Evolutionary conservation across 2,113 vertebrate species (phyloP), one percentile per base, ranked within the genome.

Genomic region (Mastomys natalensis): DNA sequence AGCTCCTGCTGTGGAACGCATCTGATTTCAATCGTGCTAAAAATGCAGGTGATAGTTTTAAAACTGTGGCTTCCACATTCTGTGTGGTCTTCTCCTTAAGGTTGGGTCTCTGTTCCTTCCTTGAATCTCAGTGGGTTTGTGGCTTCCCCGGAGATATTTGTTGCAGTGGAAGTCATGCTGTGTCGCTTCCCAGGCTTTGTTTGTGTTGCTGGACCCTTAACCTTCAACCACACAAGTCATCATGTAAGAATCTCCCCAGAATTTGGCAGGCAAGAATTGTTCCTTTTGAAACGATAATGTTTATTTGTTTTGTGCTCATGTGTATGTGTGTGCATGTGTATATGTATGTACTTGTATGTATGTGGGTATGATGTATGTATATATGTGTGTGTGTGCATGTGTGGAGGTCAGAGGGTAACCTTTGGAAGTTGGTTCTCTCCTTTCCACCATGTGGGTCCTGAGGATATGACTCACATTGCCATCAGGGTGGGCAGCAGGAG

Each of bases 141-240:
- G 60, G 73, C 31, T 66, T 24, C 64, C 64, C 7, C 53, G 64
- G 53, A 93, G 64, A 64, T 40, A 11, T 29, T n/a, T 17, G n/a
- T 29, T 74, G 24, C 8, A 31, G 43, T 34, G n/a, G 72, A 77
- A 87, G 34, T 92, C 74, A 66, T 3, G 29, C 53, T 17, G 48
- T n/a, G 31, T 4, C 3, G 66, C 74, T 93, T 55, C 40, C 40
- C 55, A 58, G 72, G 64, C 43, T 91, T 92, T 89, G 40, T 78
- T 95, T 87, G 77, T 48, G 66, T 78, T 70, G 53, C 53, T 51
- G 37, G 66, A 89, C 40, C 48, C 53, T 95, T 93, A 37, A 43
- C 72, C 17, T 86, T 53, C 62, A 92, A 15, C 37, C 26, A 21
- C 22, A 68, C n/a, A 45, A 34, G 55, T 68, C 6, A 31, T 76